Conservation (phyloP, 2,797 vertebrate species). For the Ptychadena robeensis region DNA sequence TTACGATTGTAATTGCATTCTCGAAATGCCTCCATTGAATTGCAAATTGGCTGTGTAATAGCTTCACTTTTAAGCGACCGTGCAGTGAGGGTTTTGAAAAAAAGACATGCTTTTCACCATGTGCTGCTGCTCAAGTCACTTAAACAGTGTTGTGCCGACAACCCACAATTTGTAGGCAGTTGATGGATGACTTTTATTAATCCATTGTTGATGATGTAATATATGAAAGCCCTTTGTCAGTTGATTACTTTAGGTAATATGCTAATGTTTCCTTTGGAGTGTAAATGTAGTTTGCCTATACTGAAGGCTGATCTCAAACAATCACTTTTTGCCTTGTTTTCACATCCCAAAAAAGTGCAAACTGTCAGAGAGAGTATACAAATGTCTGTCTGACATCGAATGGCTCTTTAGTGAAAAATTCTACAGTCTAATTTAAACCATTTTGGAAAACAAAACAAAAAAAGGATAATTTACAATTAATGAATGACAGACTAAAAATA, state of each 20-base stretch:
- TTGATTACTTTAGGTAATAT: background rate
- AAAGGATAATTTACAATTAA: too few relatives aligned
- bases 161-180: conserved; percentile 2
- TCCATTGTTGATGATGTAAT: conserved; percentile 7
- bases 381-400: too few relatives aligned
- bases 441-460: too few relatives aligned
- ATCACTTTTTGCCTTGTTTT: background rate
- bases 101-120: conserved; percentile 24
- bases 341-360: too few relatives aligned
- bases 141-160: background rate
- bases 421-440: too few relatives aligned
- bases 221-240: background rate
- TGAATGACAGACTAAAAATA: too few relatives aligned
- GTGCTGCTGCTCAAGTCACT: conserved; percentile 17
- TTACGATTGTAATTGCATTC: conserved; percentile 50
- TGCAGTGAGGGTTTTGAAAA: conserved; percentile 27
- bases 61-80: conserved; percentile 32
- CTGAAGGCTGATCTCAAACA: background rate
- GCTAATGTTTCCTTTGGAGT: background rate
- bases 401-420: too few relatives aligned
- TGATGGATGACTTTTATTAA: conserved; percentile 14
- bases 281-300: background rate
- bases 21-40: conserved; percentile 45
- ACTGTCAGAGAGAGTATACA: background rate
- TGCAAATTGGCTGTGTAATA: conserved; percentile 55